Evolutionary conservation across 1,140 invertebrate genomes (phyloP).

Genomic region (Trichomalopsis sarcophagae): DNA sequence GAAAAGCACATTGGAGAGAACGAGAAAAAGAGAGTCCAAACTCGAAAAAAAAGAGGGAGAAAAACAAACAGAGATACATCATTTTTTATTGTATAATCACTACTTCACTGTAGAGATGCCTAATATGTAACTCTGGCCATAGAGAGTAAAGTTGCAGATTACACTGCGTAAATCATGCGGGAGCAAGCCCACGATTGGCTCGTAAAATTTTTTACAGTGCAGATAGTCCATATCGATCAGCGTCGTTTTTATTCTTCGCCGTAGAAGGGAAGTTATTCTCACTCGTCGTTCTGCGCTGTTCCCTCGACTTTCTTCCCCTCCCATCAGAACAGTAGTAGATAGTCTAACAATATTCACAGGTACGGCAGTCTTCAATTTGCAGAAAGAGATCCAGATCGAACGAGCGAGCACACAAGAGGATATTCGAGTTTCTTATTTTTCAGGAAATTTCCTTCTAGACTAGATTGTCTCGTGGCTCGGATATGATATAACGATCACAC

Average conservation of each 20-base stretch:
- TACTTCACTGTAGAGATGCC: too few species aligned
- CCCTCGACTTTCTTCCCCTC: neutral
- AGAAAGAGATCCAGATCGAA: neutral
- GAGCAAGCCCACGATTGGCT: neutral
- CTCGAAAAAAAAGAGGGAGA: constrained; percentile 51
- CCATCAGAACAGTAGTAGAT: neutral
- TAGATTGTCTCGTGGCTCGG: constrained; percentile 76
- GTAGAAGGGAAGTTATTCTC: neutral
- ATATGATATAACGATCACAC: constrained; percentile 77
- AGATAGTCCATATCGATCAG: neutral
- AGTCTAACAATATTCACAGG: constrained; percentile 6
- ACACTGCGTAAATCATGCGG: too few species aligned
- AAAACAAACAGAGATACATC: constrained; percentile 18
- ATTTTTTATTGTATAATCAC: constrained; percentile 28
- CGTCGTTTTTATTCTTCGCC: neutral
- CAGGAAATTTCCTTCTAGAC: constrained; percentile 37
- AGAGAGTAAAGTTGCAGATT: too few species aligned
- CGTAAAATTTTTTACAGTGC: constrained; percentile 35
- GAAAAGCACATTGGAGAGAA: constrained; percentile 65
- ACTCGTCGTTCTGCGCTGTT: neutral
- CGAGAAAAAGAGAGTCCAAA: constrained; percentile 56
- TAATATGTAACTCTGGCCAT: too few species aligned
- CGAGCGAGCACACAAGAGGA: neutral
- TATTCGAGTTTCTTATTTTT: constrained; percentile 28
- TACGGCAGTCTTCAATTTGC: neutral